These are phyloP conservation scores for Philonicus albiceps DNA, from an alignment of 2,888 invertebrate genomes.

Conservation along the genomic window DNA sequence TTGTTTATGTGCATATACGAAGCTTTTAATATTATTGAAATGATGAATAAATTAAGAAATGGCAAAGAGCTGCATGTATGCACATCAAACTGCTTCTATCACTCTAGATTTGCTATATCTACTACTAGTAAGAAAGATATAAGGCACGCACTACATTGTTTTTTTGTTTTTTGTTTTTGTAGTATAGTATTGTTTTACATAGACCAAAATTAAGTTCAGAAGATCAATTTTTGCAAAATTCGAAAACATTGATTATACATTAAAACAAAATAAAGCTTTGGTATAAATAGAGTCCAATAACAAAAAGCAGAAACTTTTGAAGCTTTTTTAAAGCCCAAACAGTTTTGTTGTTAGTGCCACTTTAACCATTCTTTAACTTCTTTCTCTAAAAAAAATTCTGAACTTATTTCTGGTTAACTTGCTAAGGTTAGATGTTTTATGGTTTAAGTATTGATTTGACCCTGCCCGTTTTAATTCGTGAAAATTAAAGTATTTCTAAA, in stretches of 20 bases:
- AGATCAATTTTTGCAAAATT: background rate
- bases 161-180: conserved; percentile 2
- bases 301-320: too few relatives aligned
- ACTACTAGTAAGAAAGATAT: conserved; percentile 16
- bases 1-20: background rate
- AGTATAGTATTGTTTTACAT: background rate
- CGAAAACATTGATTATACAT: background rate
- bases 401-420: background rate
- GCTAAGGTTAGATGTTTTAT: background rate
- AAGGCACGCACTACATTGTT: conserved; percentile 36
- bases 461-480: conserved; percentile 24
- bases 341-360: too few relatives aligned
- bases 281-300: too few relatives aligned
- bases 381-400: too few relatives aligned
- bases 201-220: conserved; percentile 7
- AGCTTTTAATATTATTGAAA: background rate
- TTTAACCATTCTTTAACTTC: too few relatives aligned
- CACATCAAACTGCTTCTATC: background rate
- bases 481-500: conserved; percentile 4
- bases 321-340: too few relatives aligned
- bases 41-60: background rate
- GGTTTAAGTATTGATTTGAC: background rate
- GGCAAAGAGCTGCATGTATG: background rate
- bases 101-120: background rate
- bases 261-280: background rate